Evolutionary conservation across 2,113 vertebrate genomes (phyloP).

Genomic region (Platysternon megacephalum): DNA sequence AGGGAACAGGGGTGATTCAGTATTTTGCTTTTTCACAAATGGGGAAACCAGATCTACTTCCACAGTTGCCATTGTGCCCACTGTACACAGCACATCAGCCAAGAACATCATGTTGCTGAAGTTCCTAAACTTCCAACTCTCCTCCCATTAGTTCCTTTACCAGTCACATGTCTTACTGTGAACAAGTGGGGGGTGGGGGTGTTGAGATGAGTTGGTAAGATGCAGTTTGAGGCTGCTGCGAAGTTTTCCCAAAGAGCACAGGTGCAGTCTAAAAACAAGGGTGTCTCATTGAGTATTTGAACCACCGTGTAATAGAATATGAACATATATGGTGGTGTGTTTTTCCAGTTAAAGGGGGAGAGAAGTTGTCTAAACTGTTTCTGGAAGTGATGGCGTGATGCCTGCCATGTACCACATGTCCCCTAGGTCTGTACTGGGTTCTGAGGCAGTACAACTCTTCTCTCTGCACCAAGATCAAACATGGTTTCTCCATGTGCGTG

Average conservation of each 20-base stretch:
- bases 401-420: neutral
- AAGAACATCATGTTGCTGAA: slow-evolving; percentile 30
- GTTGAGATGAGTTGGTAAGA: neutral
- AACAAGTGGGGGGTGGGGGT: neutral
- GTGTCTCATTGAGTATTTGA: neutral
- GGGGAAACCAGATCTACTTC: slow-evolving; percentile 53
- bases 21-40: slow-evolving; percentile 53
- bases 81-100: neutral
- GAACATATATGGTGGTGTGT: neutral
- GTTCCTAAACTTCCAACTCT: neutral
- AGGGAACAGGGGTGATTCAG: slow-evolving; percentile 69
- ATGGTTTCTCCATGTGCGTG: neutral
- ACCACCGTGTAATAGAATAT: neutral
- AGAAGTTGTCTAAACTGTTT: neutral
- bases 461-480: slow-evolving; percentile 47
- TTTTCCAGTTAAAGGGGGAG: neutral
- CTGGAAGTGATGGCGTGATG: neutral
- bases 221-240: neutral
- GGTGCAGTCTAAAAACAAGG: neutral
- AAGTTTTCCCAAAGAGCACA: neutral
- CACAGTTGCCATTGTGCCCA: slow-evolving; percentile 50
- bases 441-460: slow-evolving; percentile 16
- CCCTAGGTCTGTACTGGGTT: neutral
- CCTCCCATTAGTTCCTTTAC: neutral
- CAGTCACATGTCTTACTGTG: neutral